These are phyloP conservation scores for Panulirus ornatus DNA, from an alignment of 1,140 invertebrate genomes.

Conservation along the genomic window DNA sequence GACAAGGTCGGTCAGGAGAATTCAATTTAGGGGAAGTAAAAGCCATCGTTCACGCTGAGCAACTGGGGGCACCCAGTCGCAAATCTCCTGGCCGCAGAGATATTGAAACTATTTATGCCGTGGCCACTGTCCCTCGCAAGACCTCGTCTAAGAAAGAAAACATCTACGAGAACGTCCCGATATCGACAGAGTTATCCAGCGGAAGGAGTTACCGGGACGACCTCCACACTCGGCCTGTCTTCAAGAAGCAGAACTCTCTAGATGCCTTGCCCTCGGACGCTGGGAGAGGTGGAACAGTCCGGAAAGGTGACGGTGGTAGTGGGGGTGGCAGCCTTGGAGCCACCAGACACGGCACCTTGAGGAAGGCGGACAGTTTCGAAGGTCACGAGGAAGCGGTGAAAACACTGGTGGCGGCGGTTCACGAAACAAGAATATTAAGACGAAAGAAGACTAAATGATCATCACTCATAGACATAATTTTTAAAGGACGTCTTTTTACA, in stretches of 20 bases:
- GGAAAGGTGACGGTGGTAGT: slow-evolving; percentile 75
- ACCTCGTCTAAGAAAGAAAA: slow-evolving; percentile 80
- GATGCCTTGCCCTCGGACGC: slow-evolving; percentile 66
- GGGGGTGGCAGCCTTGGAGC: slow-evolving; percentile 59
- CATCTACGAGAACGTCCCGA: slow-evolving; percentile 76
- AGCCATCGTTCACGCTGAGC: slow-evolving; percentile 69
- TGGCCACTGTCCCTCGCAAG: slow-evolving; percentile 81
- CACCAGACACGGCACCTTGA: slow-evolving; percentile 80
- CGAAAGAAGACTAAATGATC: slow-evolving; percentile 76
- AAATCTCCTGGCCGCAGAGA: slow-evolving; percentile 76
- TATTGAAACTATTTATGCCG: slow-evolving; percentile 68
- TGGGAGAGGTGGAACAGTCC: slow-evolving; percentile 75
- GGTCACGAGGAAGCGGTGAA: slow-evolving; percentile 86
- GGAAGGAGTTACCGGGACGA: slow-evolving; percentile 58
- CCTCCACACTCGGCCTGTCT: slow-evolving; percentile 72
- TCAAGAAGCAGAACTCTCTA: slow-evolving; percentile 74
- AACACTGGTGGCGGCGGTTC: slow-evolving; percentile 85
- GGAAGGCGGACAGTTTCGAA: slow-evolving; percentile 85
- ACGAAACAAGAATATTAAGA: slow-evolving; percentile 82
- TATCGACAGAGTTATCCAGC: slow-evolving; percentile 64
- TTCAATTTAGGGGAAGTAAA: slow-evolving; percentile 66
- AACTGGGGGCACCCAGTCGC: slow-evolving; percentile 48
- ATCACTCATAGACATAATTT: slow-evolving; percentile 33
- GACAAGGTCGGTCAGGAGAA: slow-evolving; percentile 49
- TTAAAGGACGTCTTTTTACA: slow-evolving; percentile 44